Conservation (phyloP, 1,140 invertebrate species). For the Plutomurus gul region DNA sequence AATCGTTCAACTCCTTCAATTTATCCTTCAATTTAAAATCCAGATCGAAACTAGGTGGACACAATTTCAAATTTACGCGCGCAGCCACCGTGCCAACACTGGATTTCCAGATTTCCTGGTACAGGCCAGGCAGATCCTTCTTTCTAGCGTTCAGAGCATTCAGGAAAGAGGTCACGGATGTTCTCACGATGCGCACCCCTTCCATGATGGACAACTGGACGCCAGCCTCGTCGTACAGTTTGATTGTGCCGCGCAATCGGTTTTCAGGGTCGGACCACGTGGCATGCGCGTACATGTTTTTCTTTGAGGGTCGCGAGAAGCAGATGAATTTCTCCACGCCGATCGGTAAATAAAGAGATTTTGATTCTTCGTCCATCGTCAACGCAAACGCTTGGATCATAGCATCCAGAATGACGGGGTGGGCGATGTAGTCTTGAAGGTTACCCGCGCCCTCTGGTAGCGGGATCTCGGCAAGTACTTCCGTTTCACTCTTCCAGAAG, state of each 20-base stretch:
- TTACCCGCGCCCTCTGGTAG: conserved; percentile 27
- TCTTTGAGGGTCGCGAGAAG: background rate
- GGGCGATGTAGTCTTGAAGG: background rate
- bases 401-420: conserved; percentile 41
- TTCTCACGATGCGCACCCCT: conserved; percentile 10
- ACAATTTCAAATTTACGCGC: background rate
- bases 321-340: conserved; percentile 37
- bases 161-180: conserved; percentile 7
- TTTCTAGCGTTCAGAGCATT: background rate
- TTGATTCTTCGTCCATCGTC: conserved; percentile 26
- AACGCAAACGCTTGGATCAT: conserved; percentile 41
- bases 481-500: conserved; percentile 4
- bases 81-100: background rate
- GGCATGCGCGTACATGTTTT: conserved; percentile 14
- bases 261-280: conserved; percentile 17
- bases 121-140: conserved; percentile 17
- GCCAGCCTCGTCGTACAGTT: conserved; percentile 5
- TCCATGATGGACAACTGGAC: conserved; percentile 4
- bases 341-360: conserved; percentile 39
- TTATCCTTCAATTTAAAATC: background rate
- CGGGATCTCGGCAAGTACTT: conserved; percentile 29
- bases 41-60: background rate
- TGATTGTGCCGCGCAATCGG: background rate
- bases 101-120: conserved; percentile 24
- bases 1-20: background rate